These are phyloP conservation scores for Melinaea menophilus DNA, from an alignment of 2,888 invertebrate species.

Conservation along the genomic window DNA sequence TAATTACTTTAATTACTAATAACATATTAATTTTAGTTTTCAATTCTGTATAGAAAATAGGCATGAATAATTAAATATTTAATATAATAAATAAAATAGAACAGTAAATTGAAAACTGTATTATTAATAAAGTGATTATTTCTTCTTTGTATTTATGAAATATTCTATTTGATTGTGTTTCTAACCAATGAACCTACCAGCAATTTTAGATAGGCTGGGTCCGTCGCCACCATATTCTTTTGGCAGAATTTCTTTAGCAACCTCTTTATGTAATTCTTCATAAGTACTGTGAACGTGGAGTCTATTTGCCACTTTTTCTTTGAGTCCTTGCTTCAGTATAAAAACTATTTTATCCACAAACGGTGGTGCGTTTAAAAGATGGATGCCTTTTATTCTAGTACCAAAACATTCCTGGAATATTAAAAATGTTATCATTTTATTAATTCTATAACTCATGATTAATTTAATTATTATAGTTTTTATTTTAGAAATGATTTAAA, in stretches of 20 bases:
- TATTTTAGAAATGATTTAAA: too few relatives aligned
- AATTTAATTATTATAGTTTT: too few relatives aligned
- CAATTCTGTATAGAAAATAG: background rate
- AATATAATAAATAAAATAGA: too few relatives aligned
- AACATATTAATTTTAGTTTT: background rate
- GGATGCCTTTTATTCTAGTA: conserved; percentile 68
- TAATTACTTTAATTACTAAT: too few relatives aligned
- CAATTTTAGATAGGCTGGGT: conserved; percentile 45
- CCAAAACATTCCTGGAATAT: conserved; percentile 60
- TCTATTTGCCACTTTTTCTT: conserved; percentile 62
- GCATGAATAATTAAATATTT: too few relatives aligned
- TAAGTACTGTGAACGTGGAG: conserved; percentile 59
- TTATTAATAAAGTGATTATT: too few relatives aligned
- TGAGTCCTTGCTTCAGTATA: conserved; percentile 59
- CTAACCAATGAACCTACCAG: conserved; percentile 43
- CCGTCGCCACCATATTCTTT: conserved; percentile 63
- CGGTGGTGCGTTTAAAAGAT: conserved; percentile 61
- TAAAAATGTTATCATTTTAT: background rate
- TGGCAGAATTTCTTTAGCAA: conserved; percentile 62
- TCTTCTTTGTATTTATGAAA: too few relatives aligned
- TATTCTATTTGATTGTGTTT: background rate
- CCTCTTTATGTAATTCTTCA: conserved; percentile 59
- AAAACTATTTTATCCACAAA: conserved; percentile 61
- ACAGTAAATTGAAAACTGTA: too few relatives aligned
- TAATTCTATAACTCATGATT: too few relatives aligned